Evolutionary conservation across 2,113 vertebrate species (phyloP).

Genomic region (Sceloporus tristichus): DNA sequence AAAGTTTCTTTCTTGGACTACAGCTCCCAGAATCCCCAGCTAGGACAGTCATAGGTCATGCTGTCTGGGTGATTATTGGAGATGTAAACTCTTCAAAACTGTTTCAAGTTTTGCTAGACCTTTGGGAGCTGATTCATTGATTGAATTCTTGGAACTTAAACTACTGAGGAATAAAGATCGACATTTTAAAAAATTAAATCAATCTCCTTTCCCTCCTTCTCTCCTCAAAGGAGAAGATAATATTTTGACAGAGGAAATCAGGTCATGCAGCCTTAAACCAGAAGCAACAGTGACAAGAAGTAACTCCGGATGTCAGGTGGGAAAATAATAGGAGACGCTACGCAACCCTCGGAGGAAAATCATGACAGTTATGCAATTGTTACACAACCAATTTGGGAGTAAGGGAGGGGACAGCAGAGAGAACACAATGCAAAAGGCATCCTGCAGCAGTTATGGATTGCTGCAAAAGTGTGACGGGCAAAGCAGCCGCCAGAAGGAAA

Average conservation of each 20-base stretch:
- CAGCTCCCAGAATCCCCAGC: too few relatives aligned
- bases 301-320: neutral
- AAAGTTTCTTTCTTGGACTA: too few relatives aligned
- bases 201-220: too few relatives aligned
- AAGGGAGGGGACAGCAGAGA: neutral
- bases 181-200: too few relatives aligned
- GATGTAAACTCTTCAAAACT: too few relatives aligned
- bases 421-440: neutral
- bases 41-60: too few relatives aligned
- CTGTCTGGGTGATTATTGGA: too few relatives aligned
- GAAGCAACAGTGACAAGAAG: neutral
- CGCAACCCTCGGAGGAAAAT: constrained; percentile 24
- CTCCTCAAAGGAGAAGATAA: neutral
- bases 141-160: too few relatives aligned
- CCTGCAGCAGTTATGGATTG: neutral
- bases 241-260: neutral
- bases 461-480: neutral
- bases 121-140: too few relatives aligned
- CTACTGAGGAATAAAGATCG: too few relatives aligned
- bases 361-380: neutral
- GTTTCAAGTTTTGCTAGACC: too few relatives aligned
- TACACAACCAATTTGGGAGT: neutral
- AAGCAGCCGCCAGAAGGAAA: neutral
- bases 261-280: neutral
- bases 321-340: fast-evolving